Evolutionary conservation across 2,113 vertebrate genomes (phyloP).

Genomic region (Lepisosteus oculatus): DNA sequence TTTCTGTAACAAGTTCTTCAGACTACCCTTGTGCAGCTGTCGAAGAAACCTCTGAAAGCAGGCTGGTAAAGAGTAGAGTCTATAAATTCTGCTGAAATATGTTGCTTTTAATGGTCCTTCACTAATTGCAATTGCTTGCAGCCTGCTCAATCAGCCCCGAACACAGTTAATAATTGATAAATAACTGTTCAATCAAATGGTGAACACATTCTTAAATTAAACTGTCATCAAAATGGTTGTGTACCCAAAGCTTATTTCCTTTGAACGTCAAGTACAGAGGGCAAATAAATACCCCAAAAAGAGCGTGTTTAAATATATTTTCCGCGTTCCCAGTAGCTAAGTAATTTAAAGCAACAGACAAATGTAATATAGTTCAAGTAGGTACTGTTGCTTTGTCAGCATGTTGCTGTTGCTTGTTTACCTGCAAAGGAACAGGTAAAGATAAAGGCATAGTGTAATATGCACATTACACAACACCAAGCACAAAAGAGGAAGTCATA

Average conservation of each 20-base stretch:
- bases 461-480: too few species aligned
- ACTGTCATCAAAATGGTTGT: background rate
- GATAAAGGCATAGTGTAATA: too few species aligned
- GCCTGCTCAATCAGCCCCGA: slow-evolving; percentile 12
- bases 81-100: slow-evolving; percentile 10
- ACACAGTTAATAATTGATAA: slow-evolving; percentile 15
- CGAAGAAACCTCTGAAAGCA: background rate
- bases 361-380: too few species aligned
- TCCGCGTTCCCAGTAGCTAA: too few species aligned
- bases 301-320: background rate
- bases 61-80: background rate
- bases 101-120: slow-evolving; percentile 13
- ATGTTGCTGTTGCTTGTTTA: too few species aligned
- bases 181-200: slow-evolving; percentile 15
- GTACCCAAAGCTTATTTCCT: too few species aligned
- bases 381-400: too few species aligned
- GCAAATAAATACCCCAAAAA: background rate
- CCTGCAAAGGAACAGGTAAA: too few species aligned
- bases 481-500: too few species aligned
- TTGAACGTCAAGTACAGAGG: background rate
- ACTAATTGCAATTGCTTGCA: slow-evolving; percentile 26
- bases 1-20: slow-evolving; percentile 5
- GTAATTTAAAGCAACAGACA: too few species aligned
- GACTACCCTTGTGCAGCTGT: background rate
- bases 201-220: slow-evolving; percentile 2